Evolutionary conservation across 1,140 invertebrate species (phyloP), one percentile per base, ranked within the genome.

Genomic region (Drosophila virilis): DNA sequence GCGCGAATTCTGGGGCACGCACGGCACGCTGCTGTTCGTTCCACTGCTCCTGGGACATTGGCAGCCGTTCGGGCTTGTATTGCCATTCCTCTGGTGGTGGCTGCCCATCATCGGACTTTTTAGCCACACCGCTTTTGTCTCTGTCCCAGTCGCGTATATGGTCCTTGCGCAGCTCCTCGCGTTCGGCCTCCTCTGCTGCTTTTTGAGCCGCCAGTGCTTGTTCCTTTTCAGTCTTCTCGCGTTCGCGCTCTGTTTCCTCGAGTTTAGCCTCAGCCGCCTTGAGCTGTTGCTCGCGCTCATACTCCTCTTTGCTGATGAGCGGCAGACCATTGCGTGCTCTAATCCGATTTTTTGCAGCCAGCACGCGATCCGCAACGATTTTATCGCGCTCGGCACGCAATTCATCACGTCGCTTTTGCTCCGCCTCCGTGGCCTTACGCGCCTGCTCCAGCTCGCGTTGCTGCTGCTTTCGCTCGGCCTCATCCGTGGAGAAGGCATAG

Each of bases 401-500:
- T 50, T 95, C 93, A 52, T 95, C 93, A 0, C 95, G 94, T 59
- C 95, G 93, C 55, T 93, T 93, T 76, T 97, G 96, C 45, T 95
- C 94, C 5, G 93, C 91, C 66, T 95, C 91, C 0, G 97, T 98
- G 85, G 97, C 94, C 71, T 96, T 93, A 13, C 97, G 93, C 9
- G 96, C 86, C 74, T 95, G 94, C 13, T 94, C 92, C 43, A 98
- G 93, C 64, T 95, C 95, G 37, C 95, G 94, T 93, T 98, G 96
- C 88, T 98, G 96, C 64, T 95, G 94, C 1, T 93, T 91, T 74
- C 97, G 94, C 80, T 96, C 93, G 6, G 94, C 93, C 78, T 97
- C 97, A 78, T 98, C 96, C 48, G 95, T 96, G 8, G 97, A 97
- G 92, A 99, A 98, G 9, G 95, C 94, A 92, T 96, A 98, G 91